A percentile compares a stretch with the other conserved stretches of the same genome.
These are phyloP conservation scores for Sphaeridia pumilis DNA, from an alignment of 2,888 invertebrate genomes.

Conservation along the genomic window DNA sequence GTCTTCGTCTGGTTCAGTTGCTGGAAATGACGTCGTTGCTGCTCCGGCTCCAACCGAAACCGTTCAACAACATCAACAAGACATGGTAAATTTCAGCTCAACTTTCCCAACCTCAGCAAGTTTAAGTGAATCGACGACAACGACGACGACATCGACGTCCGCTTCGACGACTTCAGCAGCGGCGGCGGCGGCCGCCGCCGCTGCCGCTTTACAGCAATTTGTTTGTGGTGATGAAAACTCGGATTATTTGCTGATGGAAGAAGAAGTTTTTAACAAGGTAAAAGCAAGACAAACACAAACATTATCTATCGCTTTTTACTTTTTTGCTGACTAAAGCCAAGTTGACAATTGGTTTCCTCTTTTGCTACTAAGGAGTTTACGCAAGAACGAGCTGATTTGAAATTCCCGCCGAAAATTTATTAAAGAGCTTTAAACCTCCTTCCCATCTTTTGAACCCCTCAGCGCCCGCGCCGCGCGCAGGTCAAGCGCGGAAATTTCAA, in stretches of 20 bases:
- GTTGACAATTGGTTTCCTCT: no score
- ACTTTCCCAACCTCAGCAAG: slow-evolving; percentile 7
- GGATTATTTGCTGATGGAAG: slow-evolving; percentile 30
- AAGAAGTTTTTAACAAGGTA: slow-evolving; percentile 33
- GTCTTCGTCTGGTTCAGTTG: no score
- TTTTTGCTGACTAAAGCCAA: background rate
- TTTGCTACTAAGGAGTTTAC: no score
- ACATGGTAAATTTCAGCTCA: slow-evolving; percentile 2
- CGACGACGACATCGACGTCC: slow-evolving; percentile 6
- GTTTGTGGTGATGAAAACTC: slow-evolving; percentile 26
- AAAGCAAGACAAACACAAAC: no score
- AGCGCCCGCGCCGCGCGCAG: no score
- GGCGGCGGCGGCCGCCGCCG: slow-evolving; percentile 1
- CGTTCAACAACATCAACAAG: background rate
- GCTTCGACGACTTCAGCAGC: background rate
- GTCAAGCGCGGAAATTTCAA: background rate
- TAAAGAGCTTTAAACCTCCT: no score
- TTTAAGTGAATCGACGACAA: background rate
- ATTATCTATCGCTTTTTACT: background rate
- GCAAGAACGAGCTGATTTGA: no score
- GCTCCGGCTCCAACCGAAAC: background rate
- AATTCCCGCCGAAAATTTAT: no score
- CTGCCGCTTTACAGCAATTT: slow-evolving; percentile 19
- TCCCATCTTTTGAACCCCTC: no score
- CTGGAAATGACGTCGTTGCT: background rate